Evolutionary conservation across 2,888 invertebrate species (phyloP).

Genomic region (Macrosiphum euphorbiae): DNA sequence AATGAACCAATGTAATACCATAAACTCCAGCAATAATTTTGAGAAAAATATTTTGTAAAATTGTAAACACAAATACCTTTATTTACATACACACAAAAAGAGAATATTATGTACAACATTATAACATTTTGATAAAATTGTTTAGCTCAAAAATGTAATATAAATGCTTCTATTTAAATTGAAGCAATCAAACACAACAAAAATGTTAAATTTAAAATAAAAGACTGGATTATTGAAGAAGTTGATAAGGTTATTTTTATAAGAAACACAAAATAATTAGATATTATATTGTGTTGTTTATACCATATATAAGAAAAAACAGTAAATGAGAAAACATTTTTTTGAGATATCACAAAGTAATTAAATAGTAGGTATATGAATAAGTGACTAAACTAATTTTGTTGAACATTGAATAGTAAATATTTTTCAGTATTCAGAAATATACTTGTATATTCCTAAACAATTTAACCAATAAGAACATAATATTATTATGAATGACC

Average conservation of each 20-base stretch:
- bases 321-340: slow-evolving; percentile 19
- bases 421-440: slow-evolving; percentile 21
- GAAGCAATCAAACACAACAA: slow-evolving; percentile 2
- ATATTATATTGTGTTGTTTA: neutral
- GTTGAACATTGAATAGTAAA: neutral
- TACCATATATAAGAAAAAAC: neutral
- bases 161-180: slow-evolving; percentile 6
- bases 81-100: slow-evolving; percentile 55
- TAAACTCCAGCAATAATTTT: slow-evolving; percentile 15
- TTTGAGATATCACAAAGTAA: slow-evolving; percentile 44
- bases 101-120: slow-evolving; percentile 25
- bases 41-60: slow-evolving; percentile 14
- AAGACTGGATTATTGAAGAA: slow-evolving; percentile 43
- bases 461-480: slow-evolving; percentile 26
- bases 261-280: neutral
- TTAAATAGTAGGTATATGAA: neutral
- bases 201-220: slow-evolving; percentile 22
- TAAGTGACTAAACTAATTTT: neutral
- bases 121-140: slow-evolving; percentile 25
- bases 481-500: slow-evolving; percentile 33
- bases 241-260: neutral
- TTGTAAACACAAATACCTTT: slow-evolving; percentile 56
- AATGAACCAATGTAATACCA: slow-evolving; percentile 52
- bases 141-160: slow-evolving; percentile 30
- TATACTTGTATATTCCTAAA: slow-evolving; percentile 14